Evolutionary conservation across 2,113 vertebrate species (phyloP), one percentile per base, ranked within the genome.

Genomic region (Megaceryle maxima): DNA sequence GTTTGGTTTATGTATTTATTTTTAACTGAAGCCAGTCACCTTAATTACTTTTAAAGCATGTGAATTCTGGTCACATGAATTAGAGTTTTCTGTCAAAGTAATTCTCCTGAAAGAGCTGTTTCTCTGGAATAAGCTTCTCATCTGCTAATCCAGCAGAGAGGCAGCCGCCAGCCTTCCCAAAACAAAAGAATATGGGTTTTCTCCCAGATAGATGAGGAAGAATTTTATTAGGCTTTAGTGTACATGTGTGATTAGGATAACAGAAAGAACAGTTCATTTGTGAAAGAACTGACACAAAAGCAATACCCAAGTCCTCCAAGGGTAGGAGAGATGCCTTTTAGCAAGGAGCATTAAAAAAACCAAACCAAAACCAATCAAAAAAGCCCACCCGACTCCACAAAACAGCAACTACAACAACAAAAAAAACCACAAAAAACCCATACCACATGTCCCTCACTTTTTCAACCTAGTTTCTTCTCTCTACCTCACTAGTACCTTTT

Each of bases 61-160:
- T 92, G 83, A 74, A 82, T 72, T 79, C 67, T 88, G 73, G 69
- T 72, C 17, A 9, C 41, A 69, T 60, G 57, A 94, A 83, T 64
- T 75, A 68, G 28, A 79, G 39, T 35, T 46, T 81, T 90, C 86
- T 92, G 94, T 96, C 96, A 91, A 93, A 94, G 86, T 50, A 56
- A 87, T 95, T 92, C 92, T 93, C 68, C 62, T 81, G 90, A 89
- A 94, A 83, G 89, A 94, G 68, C 46, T 28, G 44, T 82, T 92
- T 67, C 83, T 87, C 76, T 92, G 83, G 56, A 96, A 88, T 60
- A 48, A 81, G 76, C 50, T 62, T 82, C 87, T 89, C 91, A 69
- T 90, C 78, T 79, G 78, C 33, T 88, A 78, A 94, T 82, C 90
- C 69, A 83, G 20, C 73, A n/a, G 60, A 68, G 90, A 73, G 0